Base-by-base conservation (phyloP, 2,888 invertebrate species). In the Fragum whitleyi region DNA sequence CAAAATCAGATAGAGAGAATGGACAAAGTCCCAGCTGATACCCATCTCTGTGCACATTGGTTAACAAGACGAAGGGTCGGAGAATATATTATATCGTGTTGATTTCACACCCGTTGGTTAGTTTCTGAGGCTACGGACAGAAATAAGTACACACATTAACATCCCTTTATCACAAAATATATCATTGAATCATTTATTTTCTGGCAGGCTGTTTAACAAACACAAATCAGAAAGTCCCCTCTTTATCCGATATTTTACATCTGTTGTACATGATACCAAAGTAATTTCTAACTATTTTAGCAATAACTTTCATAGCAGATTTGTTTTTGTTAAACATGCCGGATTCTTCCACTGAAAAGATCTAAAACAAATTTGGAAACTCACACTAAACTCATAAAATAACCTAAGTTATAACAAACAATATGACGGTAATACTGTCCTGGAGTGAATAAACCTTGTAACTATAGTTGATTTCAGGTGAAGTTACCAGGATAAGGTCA, bases 1-100 rank as follows among this genome's bases (percentile, higher is more conserved):
- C n/a, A n/a, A n/a, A n/a, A n/a, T n/a, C n/a, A n/a, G n/a, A 39
- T 39, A 9, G 7, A 39, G 39, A 39, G 6, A 9, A 9, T 39
- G 39, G 6, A 59, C 23, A 59, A 5, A 32, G 7, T 29, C 6
- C 28, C n/a, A 61, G 32, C 26, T 32, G 42, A 65, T 26, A 65
- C 26, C 5, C 42, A 65, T 42, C 65, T 32, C 65, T 65, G 65
- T 65, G 65, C 65, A 65, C 65, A 65, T 42, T 65, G 32, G 16
- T 42, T 65, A 21, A 36, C 1, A 23, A 23, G 42, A 42, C 65
- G 23, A 65, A 61, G 36, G 62, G 65, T 26, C 21, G 21, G 42
- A 65, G 42, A 36, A 65, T 42, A 61, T n/a, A 19, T 14, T 32
- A 39, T 39, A 36, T 23, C 6, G 65, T 65, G 42, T 42, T 65